Percentiles rank a stretch among this genome's conserved stretches.
These are phyloP conservation scores for Allophyes oxyacanthae DNA, from an alignment of 2,888 invertebrate genomes.

Conservation along the genomic window DNA sequence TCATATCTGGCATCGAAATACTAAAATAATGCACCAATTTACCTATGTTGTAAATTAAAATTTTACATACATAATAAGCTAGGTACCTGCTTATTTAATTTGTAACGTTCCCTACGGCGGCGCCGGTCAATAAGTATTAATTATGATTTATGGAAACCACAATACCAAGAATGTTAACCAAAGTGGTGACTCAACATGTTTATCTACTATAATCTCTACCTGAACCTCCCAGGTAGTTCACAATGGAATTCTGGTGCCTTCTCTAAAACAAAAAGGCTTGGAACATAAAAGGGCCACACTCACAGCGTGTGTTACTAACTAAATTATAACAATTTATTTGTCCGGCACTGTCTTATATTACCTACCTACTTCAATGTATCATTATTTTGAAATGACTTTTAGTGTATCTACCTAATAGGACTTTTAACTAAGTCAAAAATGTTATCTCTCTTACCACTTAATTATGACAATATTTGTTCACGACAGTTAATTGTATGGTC, in stretches of 20 bases:
- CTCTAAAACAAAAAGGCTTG: conserved; percentile 35
- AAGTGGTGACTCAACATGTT: conserved; percentile 49
- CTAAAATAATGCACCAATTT: too few species aligned
- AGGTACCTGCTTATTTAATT: too few species aligned
- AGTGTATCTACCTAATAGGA: too few species aligned
- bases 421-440: too few species aligned
- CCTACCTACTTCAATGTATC: conserved; percentile 13
- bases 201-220: conserved; percentile 43
- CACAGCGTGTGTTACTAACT: conserved; percentile 40
- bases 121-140: too few species aligned
- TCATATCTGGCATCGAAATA: too few species aligned
- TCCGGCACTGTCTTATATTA: conserved; percentile 34
- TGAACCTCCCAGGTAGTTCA: conserved; percentile 46
- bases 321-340: conserved; percentile 34
- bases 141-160: conserved; percentile 1
- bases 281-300: conserved; percentile 31
- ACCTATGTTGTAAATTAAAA: too few species aligned
- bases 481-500: too few species aligned
- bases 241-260: conserved; percentile 25
- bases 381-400: conserved; percentile 17
- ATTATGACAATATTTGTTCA: too few species aligned
- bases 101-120: too few species aligned
- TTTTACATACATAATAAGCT: too few species aligned
- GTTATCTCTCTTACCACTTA: too few species aligned
- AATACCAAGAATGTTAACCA: conserved; percentile 42